A percentile compares a stretch with the other conserved stretches of the same genome.
Evolutionary conservation across 2,113 vertebrate species (phyloP).

Genomic region (Ailurus styani): DNA sequence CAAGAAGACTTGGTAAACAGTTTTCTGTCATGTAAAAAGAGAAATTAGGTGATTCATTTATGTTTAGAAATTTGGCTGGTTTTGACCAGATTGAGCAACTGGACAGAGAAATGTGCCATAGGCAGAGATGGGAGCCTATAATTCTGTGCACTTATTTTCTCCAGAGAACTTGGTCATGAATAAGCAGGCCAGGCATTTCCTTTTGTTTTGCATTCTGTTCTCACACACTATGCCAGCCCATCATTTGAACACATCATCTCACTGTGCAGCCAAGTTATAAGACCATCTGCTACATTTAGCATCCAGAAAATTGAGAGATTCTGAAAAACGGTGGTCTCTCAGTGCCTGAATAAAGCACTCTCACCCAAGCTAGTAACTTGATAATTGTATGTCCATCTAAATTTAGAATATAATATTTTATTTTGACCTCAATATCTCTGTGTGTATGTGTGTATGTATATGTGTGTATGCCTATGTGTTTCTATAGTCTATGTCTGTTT

Average conservation of each 20-base stretch:
- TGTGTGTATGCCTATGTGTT: not conserved
- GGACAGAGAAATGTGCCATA: not conserved
- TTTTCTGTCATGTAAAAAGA: not conserved
- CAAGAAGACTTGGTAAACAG: not conserved
- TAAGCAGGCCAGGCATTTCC: not conserved
- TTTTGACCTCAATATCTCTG: not conserved
- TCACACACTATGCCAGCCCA: not conserved
- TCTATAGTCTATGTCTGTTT: not conserved
- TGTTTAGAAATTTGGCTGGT: constrained; percentile 7
- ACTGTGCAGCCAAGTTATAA: not conserved
- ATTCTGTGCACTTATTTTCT: not conserved
- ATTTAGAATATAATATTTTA: not conserved
- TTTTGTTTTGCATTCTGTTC: constrained; percentile 52
- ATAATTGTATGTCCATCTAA: not conserved
- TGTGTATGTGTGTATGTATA: not conserved
- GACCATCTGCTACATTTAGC: constrained; percentile 37
- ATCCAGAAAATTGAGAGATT: not conserved
- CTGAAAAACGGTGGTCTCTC: not conserved
- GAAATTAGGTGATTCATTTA: constrained; percentile 1
- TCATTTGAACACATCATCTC: constrained; percentile 9
- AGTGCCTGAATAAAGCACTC: not conserved
- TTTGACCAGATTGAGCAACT: not conserved
- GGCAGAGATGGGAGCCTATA: not conserved
- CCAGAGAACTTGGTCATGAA: not conserved
- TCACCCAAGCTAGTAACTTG: not conserved